Conservation (phyloP, 1,140 invertebrate genomes). For the Littorina saxatilis region DNA sequence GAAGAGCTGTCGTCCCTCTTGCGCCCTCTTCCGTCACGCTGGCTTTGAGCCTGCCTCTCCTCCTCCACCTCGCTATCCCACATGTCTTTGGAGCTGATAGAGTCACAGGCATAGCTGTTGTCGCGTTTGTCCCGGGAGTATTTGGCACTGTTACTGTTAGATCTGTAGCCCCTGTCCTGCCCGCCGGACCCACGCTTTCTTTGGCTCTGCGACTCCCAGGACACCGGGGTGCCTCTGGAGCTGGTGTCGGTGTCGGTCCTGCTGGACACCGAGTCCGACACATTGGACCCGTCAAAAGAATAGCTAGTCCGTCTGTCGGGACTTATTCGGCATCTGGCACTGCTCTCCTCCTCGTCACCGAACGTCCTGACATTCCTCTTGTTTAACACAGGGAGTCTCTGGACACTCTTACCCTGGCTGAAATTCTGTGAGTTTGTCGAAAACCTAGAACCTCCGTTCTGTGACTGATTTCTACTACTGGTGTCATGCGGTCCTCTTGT, state of each 20-base stretch:
- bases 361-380: background rate
- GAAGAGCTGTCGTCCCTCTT: too few species aligned
- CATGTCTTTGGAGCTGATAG: constrained; percentile 4
- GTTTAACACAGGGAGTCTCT: too few species aligned
- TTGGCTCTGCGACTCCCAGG: background rate
- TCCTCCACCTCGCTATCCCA: background rate
- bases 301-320: background rate
- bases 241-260: background rate
- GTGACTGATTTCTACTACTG: too few species aligned
- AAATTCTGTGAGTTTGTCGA: too few species aligned
- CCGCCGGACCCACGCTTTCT: background rate
- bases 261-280: background rate
- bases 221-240: constrained; percentile 3
- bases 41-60: too few species aligned
- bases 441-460: too few species aligned
- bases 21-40: too few species aligned
- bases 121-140: background rate
- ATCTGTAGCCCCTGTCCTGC: background rate
- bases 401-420: too few species aligned
- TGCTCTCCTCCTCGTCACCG: background rate
- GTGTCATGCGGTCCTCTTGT: too few species aligned
- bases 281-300: background rate
- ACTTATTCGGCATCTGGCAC: background rate
- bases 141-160: background rate
- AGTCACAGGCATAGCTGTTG: background rate